Evolutionary conservation across 2,888 invertebrate genomes (phyloP).

Genomic region (Morinoia aosen): DNA sequence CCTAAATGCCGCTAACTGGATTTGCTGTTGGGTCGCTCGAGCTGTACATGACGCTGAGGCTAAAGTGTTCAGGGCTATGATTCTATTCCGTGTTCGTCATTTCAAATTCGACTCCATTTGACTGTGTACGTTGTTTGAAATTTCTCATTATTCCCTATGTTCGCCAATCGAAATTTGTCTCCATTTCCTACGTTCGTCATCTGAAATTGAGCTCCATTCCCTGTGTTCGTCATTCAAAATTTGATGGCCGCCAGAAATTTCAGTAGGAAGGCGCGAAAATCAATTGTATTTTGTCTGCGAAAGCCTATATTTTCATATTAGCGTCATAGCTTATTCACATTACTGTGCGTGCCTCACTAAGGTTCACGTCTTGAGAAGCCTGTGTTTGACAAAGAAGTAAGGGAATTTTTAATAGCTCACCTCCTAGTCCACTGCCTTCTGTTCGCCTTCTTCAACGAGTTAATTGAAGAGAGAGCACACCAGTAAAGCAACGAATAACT

Average conservation of each 20-base stretch:
- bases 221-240: not conserved
- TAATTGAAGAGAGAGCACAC: too few species aligned
- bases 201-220: too few species aligned
- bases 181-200: too few species aligned
- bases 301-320: not conserved
- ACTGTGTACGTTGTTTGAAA: too few species aligned
- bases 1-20: not conserved
- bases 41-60: not conserved
- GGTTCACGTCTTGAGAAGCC: not conserved
- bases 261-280: not conserved
- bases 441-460: not conserved
- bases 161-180: too few species aligned
- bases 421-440: not conserved
- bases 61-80: not conserved
- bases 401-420: not conserved
- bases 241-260: not conserved
- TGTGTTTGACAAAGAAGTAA: not conserved
- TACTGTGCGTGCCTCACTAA: too few species aligned
- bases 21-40: not conserved
- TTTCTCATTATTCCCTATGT: too few species aligned
- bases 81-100: too few species aligned
- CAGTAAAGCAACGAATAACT: too few species aligned
- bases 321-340: too few species aligned
- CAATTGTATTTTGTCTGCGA: not conserved
- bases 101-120: too few species aligned